Base-by-base conservation (phyloP, 2,888 invertebrate genomes). In the Megamerina dolium region DNA sequence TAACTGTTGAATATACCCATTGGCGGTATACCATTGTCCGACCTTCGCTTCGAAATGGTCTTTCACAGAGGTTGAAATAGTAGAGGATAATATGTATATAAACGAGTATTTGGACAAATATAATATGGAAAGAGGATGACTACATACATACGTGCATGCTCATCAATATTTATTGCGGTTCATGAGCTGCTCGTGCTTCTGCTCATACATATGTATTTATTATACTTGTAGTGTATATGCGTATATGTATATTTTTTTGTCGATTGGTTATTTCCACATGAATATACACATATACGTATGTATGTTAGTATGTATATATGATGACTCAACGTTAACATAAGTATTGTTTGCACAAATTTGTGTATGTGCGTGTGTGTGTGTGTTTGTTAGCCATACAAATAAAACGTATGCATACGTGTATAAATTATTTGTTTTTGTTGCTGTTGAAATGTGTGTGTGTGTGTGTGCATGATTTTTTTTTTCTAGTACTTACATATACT, bases 91-190 rank as follows among this genome's bases (percentile, higher is more conserved):
- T n/a, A n/a, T n/a, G n/a, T n/a, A n/a, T n/a, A n/a, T n/a, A n/a
- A n/a, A n/a, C n/a, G n/a, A n/a, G n/a, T n/a, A n/a, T n/a, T n/a
- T n/a, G n/a, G n/a, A n/a, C n/a, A n/a, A n/a, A n/a, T n/a, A n/a
- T n/a, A n/a, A n/a, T n/a, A n/a, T n/a, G n/a, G n/a, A n/a, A n/a
- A n/a, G n/a, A n/a, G n/a, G n/a, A n/a, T n/a, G n/a, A n/a, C n/a
- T n/a, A n/a, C n/a, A n/a, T n/a, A n/a, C n/a, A n/a, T n/a, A 32
- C 58, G 55, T 60, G 57, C 56, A 48, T 55, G 56, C 61, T 59
- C 59, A 60, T 60, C 59, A 61, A 60, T 60, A 60, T 60, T 60
- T 60, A 60, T 61, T 58, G 57, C 56, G 58, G 57, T 57, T 52
- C 42, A n/a, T n/a, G n/a, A n/a, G n/a, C n/a, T n/a, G n/a, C n/a